Conservation (phyloP, 2,888 invertebrate species). For the Linyphia triangularis region DNA sequence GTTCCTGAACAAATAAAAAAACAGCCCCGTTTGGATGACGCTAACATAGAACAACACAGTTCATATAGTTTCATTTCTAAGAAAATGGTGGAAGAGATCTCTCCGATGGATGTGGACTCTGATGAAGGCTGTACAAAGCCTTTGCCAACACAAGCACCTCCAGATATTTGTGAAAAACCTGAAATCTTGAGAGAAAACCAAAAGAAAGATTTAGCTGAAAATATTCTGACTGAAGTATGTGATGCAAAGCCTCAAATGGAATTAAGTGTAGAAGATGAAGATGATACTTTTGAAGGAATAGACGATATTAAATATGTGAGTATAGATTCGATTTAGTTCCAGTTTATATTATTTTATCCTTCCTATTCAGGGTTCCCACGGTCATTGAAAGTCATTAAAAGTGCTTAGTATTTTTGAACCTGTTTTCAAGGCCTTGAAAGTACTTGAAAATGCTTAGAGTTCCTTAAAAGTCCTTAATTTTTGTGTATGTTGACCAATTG, state of each 20-base stretch:
- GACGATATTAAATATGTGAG: conserved; percentile 58
- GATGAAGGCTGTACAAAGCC: not conserved
- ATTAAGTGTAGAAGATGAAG: not conserved
- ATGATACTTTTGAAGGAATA: conserved; percentile 27
- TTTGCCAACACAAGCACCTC: not conserved
- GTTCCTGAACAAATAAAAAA: conserved; percentile 16
- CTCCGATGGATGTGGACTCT: not conserved
- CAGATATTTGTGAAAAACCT: not conserved
- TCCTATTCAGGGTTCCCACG: too few relatives aligned
- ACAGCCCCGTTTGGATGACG: not conserved
- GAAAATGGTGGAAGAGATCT: not conserved
- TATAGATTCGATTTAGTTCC: not conserved
- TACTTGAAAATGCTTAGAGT: too few relatives aligned
- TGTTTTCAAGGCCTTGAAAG: too few relatives aligned
- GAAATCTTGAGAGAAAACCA: not conserved
- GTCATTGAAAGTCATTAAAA: too few relatives aligned
- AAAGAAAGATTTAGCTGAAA: not conserved
- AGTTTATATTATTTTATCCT: not conserved
- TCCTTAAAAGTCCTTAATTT: not conserved
- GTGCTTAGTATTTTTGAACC: too few relatives aligned
- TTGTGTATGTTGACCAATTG: not conserved
- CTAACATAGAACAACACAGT: not conserved
- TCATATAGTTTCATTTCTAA: not conserved
- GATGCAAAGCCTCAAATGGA: conserved; percentile 11
- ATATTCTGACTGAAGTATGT: not conserved